These are phyloP conservation scores for Enteromius trimaculatus DNA, from an alignment of 2,797 vertebrate species.

Conservation along the genomic window DNA sequence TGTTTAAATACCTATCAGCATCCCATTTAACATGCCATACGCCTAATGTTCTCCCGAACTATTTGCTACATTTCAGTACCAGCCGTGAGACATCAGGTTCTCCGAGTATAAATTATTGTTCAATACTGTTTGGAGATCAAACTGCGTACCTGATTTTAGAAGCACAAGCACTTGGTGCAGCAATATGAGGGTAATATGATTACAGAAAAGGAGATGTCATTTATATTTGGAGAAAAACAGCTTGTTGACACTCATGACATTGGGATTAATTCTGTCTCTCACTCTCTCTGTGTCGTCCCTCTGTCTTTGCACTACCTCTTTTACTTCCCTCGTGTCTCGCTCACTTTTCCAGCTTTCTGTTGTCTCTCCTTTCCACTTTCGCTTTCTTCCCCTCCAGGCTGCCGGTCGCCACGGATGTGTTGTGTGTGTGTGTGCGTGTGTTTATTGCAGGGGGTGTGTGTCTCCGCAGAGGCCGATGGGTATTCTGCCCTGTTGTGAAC, in stretches of 20 bases:
- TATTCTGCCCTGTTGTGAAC: constrained; percentile 21
- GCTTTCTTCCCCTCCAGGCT: constrained; percentile 48
- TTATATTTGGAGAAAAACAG: constrained; percentile 26
- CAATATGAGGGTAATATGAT: constrained; percentile 40
- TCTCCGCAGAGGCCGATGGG: constrained; percentile 19
- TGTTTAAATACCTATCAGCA: constrained; percentile 40
- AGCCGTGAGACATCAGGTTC: constrained; percentile 27
- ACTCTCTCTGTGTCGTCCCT: constrained; percentile 41
- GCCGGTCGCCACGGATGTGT: constrained; percentile 54
- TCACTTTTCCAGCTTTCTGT: constrained; percentile 62
- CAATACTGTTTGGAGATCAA: constrained; percentile 41
- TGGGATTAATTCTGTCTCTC: constrained; percentile 39
- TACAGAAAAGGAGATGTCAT: constrained; percentile 36
- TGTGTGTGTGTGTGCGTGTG: constrained; percentile 35
- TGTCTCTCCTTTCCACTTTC: constrained; percentile 62
- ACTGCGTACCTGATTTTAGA: constrained; percentile 55
- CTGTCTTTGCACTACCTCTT: constrained; percentile 76
- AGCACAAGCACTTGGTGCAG: constrained; percentile 59
- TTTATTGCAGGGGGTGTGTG: constrained; percentile 7
- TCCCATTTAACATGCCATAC: constrained; percentile 31
- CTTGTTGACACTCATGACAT: constrained; percentile 14
- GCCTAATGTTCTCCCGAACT: constrained; percentile 2
- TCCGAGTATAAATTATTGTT: constrained; percentile 28
- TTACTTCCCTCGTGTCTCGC: constrained; percentile 65
- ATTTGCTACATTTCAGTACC: constrained; percentile 40